A percentile compares a stretch with the other conserved stretches of the same genome.
These are phyloP conservation scores for Anableps anableps DNA, from an alignment of 2,797 vertebrate genomes.

Conservation along the genomic window DNA sequence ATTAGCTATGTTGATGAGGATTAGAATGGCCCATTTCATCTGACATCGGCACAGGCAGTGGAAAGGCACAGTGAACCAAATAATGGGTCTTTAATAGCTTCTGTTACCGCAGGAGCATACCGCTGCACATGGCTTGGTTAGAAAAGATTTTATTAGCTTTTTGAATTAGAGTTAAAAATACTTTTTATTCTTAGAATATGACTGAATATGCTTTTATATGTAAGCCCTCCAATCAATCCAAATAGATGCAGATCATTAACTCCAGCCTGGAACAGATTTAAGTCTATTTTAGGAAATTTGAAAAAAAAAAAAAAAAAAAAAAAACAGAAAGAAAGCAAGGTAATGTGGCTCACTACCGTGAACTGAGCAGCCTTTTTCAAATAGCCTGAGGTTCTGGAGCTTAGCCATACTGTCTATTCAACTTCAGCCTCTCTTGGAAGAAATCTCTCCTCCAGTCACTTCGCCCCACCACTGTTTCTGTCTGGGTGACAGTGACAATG, in stretches of 20 bases:
- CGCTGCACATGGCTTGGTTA: constrained; percentile 45
- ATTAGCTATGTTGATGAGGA: constrained; percentile 75
- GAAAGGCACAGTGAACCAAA: constrained; percentile 67
- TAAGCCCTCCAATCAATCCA: constrained; percentile 8
- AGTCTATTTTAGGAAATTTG: constrained; percentile 26
- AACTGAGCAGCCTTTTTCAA: constrained; percentile 56
- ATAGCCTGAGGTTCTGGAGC: constrained; percentile 43
- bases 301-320: constrained; percentile 1
- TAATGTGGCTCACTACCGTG: constrained; percentile 27
- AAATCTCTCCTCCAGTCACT: constrained; percentile 54
- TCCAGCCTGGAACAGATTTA: background rate
- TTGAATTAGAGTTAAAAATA: constrained; percentile 26
- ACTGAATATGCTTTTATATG: constrained; percentile 23
- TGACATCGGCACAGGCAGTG: constrained; percentile 53
- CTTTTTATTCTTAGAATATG: constrained; percentile 30
- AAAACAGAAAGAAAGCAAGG: constrained; percentile 4
- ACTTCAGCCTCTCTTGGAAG: constrained; percentile 45
- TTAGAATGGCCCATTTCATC: constrained; percentile 75
- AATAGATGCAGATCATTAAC: constrained; percentile 25
- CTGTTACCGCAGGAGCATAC: constrained; percentile 54
- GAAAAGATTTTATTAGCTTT: constrained; percentile 50
- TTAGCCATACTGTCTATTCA: constrained; percentile 62
- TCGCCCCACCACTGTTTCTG: constrained; percentile 28
- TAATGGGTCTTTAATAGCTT: constrained; percentile 72
- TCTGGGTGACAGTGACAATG: constrained; percentile 62